Evolutionary conservation across 2,888 invertebrate genomes (phyloP).

Genomic region (Pollenia amentaria): DNA sequence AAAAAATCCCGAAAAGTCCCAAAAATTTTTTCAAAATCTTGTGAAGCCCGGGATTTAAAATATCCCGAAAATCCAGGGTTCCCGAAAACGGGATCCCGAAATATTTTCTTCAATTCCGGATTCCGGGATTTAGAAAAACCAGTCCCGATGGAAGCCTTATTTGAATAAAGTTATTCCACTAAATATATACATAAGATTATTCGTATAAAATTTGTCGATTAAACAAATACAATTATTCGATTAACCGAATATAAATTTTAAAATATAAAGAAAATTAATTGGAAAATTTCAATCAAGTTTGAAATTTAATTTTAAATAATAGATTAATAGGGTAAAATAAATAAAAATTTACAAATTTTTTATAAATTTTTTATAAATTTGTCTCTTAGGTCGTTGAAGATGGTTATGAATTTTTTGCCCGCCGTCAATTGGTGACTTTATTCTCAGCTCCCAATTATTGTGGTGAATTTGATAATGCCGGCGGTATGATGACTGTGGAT

Average conservation of each 20-base stretch:
- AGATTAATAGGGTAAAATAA: too few species aligned
- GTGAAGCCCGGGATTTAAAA: too few species aligned
- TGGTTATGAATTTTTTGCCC: constrained; percentile 99
- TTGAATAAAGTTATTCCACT: background rate
- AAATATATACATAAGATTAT: too few species aligned
- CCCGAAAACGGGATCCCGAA: too few species aligned
- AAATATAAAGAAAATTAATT: background rate
- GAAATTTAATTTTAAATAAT: too few species aligned
- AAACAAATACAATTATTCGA: background rate
- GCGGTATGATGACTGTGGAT: constrained; percentile 99
- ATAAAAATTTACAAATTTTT: background rate
- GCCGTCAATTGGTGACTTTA: constrained; percentile 97
- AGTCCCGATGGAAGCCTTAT: too few species aligned
- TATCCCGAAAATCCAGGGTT: too few species aligned
- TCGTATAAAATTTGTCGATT: background rate
- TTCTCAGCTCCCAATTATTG: constrained; percentile 99
- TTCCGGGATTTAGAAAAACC: too few species aligned
- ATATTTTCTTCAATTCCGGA: too few species aligned
- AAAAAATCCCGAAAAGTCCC: too few species aligned
- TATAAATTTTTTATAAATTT: constrained; percentile 9
- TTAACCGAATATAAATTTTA: background rate
- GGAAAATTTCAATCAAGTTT: too few species aligned
- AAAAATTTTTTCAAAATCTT: too few species aligned
- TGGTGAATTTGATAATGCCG: constrained; percentile 99
- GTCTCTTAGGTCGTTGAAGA: constrained; percentile 96